Percentiles rank a stretch among this genome's conserved stretches.
Evolutionary conservation across 2,113 vertebrate genomes (phyloP).

Genomic region (Kryptolebias marmoratus): DNA sequence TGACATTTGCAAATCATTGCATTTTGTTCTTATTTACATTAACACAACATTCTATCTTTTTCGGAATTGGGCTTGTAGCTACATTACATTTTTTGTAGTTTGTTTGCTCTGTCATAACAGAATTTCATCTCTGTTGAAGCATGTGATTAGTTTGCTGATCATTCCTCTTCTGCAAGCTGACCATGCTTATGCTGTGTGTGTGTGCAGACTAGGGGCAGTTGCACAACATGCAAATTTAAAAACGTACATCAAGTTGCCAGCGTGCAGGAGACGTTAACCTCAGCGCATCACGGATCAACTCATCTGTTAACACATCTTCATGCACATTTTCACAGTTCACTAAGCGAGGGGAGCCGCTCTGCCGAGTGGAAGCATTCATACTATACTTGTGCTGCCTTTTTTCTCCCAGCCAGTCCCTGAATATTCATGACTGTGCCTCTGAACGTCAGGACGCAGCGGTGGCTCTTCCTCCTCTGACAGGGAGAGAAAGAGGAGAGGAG

Average conservation of each 20-base stretch:
- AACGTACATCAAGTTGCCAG: conserved; percentile 16
- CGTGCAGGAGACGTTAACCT: conserved; percentile 34
- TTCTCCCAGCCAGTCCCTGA: conserved; percentile 53
- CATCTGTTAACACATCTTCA: conserved; percentile 19
- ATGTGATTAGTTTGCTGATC: conserved; percentile 39
- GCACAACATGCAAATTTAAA: conserved; percentile 29
- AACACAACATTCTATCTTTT: too few species aligned
- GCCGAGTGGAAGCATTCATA: conserved; percentile 27
- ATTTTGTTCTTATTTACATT: too few species aligned
- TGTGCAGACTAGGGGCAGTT: conserved; percentile 7
- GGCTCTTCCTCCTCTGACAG: conserved; percentile 56
- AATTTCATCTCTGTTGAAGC: neutral
- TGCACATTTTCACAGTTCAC: conserved; percentile 28
- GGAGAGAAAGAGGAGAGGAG: conserved; percentile 51
- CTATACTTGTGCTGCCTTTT: neutral
- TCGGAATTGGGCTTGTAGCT: too few species aligned
- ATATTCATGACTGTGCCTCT: conserved; percentile 78
- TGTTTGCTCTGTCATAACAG: neutral
- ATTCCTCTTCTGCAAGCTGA: conserved; percentile 13
- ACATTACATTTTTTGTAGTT: too few species aligned
- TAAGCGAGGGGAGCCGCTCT: neutral
- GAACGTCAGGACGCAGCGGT: conserved; percentile 73
- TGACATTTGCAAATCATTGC: too few species aligned
- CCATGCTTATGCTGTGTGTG: conserved; percentile 1
- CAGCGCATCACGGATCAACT: conserved; percentile 24